Evolutionary conservation across 1,140 invertebrate genomes (phyloP).

Genomic region (Hylyphantes graminicola): DNA sequence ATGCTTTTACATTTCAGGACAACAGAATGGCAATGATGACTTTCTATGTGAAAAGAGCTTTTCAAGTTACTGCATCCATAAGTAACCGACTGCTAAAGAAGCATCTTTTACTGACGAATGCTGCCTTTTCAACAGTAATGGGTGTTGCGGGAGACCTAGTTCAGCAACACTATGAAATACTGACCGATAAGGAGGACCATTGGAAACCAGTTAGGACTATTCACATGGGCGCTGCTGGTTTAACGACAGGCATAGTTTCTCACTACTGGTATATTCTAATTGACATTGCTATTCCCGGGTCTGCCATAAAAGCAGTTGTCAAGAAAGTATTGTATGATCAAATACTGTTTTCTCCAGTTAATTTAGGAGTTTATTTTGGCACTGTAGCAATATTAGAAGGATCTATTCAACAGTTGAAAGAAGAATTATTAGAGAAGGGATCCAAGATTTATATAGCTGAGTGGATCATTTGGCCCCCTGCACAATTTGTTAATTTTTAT

Average conservation of each 20-base stretch:
- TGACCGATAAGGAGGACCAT: slow-evolving; percentile 68
- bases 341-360: slow-evolving; percentile 85
- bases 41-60: neutral
- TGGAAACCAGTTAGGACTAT: slow-evolving; percentile 78
- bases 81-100: slow-evolving; percentile 57
- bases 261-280: slow-evolving; percentile 76
- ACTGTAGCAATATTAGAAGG: slow-evolving; percentile 81
- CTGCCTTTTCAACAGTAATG: slow-evolving; percentile 81
- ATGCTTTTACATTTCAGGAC: too few relatives aligned
- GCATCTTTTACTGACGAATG: slow-evolving; percentile 84
- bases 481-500: slow-evolving; percentile 88
- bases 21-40: slow-evolving; percentile 28
- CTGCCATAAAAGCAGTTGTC: slow-evolving; percentile 76
- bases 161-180: slow-evolving; percentile 86
- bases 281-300: slow-evolving; percentile 78
- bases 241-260: slow-evolving; percentile 75
- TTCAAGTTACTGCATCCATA: neutral
- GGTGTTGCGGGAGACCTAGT: slow-evolving; percentile 83
- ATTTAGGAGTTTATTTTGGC: slow-evolving; percentile 83
- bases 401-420: slow-evolving; percentile 67
- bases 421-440: slow-evolving; percentile 76
- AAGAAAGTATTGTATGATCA: slow-evolving; percentile 92
- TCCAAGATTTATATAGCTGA: slow-evolving; percentile 82
- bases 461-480: slow-evolving; percentile 84
- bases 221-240: slow-evolving; percentile 84